A percentile compares a stretch with the other conserved stretches of the same genome.
Evolutionary conservation across 1,140 invertebrate genomes (phyloP).

Genomic region (Plutomurus gul): DNA sequence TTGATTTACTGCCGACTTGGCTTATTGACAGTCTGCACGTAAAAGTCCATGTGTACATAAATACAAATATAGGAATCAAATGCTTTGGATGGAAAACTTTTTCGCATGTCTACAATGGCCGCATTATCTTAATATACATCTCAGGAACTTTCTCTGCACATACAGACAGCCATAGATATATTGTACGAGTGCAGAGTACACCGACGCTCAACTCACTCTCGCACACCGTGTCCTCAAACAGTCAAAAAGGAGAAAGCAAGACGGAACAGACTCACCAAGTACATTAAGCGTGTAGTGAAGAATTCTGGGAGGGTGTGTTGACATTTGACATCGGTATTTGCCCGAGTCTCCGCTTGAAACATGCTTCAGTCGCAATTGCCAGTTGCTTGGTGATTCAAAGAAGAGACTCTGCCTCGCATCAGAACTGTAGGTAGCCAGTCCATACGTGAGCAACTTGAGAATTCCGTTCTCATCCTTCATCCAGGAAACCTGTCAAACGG

Average conservation of each 20-base stretch:
- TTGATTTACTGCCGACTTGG: too few relatives aligned
- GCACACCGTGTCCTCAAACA: background rate
- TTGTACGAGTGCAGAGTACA: too few relatives aligned
- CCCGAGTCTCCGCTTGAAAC: conserved; percentile 71
- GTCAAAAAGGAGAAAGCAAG: background rate
- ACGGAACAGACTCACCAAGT: conserved; percentile 63
- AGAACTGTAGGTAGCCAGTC: conserved; percentile 74
- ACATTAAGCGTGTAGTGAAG: conserved; percentile 72
- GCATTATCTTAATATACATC: too few relatives aligned
- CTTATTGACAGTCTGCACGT: too few relatives aligned
- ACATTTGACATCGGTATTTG: conserved; percentile 78
- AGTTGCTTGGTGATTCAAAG: conserved; percentile 74
- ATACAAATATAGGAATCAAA: too few relatives aligned
- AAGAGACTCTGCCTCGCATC: conserved; percentile 74
- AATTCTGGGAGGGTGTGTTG: conserved; percentile 74
- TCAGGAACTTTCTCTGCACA: too few relatives aligned
- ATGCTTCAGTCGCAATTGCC: conserved; percentile 65
- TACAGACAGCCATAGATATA: too few relatives aligned
- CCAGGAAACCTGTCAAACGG: conserved; percentile 52
- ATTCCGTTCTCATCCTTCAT: conserved; percentile 50
- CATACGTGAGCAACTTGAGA: conserved; percentile 56
- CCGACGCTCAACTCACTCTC: too few relatives aligned
- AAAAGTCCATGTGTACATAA: too few relatives aligned
- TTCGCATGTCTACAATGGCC: too few relatives aligned
- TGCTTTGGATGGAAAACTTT: too few relatives aligned